Percentiles rank a stretch among this genome's conserved stretches.
These are phyloP conservation scores for Heliconius melpomene DNA, from an alignment of 1,140 invertebrate species.

Conservation along the genomic window DNA sequence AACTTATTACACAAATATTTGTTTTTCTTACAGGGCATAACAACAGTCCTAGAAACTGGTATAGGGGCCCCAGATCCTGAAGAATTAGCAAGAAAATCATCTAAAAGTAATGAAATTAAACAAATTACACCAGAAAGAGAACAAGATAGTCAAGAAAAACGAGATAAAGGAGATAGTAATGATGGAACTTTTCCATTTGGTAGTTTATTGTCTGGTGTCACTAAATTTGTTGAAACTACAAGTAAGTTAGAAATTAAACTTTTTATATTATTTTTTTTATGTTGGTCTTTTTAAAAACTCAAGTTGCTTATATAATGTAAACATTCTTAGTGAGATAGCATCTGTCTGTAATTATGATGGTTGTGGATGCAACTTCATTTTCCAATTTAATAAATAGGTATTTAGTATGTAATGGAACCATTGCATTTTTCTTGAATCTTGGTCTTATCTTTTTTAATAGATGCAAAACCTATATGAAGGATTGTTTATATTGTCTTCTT, in stretches of 20 bases:
- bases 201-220: conserved; percentile 86
- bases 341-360: too few species aligned
- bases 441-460: too few species aligned
- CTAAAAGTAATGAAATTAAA: conserved; percentile 48
- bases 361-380: too few species aligned
- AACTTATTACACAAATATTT: not conserved
- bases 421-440: too few species aligned
- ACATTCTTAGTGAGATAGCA: too few species aligned
- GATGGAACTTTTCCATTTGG: conserved; percentile 82
- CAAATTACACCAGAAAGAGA: conserved; percentile 35
- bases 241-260: conserved; percentile 48
- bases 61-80: conserved; percentile 90
- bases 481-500: too few species aligned
- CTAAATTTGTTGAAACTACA: conserved; percentile 87
- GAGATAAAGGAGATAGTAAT: conserved; percentile 28
- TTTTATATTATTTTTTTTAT: too few species aligned
- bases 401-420: too few species aligned
- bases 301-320: too few species aligned
- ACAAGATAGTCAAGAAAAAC: conserved; percentile 34
- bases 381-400: too few species aligned
- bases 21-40: conserved; percentile 66
- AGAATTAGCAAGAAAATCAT: conserved; percentile 83
- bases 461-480: too few species aligned
- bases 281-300: too few species aligned
- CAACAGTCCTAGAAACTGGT: conserved; percentile 87